phyloP scores from a whole-genome alignment of 2,113 vertebrate genomes.

The Anarhynchus alexandrinus region DNA sequence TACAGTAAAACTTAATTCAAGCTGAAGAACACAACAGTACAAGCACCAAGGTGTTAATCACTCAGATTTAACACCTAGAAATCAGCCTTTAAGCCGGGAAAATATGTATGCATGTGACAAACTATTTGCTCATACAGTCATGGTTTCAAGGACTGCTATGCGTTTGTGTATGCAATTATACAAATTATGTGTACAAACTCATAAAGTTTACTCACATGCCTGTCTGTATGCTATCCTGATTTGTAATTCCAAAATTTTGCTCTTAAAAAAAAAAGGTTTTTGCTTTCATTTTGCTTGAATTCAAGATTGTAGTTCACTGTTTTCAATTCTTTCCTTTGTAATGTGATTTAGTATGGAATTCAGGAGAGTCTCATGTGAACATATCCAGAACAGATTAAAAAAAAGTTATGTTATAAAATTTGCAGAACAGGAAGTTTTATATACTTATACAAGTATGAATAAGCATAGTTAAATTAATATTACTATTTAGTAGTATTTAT shows the following conservation, averaged over 20 bases:
- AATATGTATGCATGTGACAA: neutral
- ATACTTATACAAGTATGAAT: neutral
- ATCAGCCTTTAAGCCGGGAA: neutral
- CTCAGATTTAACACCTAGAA: neutral
- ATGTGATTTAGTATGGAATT: neutral
- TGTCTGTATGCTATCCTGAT: neutral
- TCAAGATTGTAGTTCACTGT: neutral
- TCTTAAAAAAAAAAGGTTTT: neutral
- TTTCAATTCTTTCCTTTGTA: neutral
- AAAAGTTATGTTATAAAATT: neutral
- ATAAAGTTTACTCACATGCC: neutral
- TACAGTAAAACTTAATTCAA: neutral
- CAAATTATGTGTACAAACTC: neutral
- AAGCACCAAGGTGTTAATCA: neutral
- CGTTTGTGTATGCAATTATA: neutral
- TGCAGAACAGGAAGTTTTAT: neutral
- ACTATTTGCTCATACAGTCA: neutral
- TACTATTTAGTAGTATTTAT: neutral
- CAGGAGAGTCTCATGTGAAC: accelerated
- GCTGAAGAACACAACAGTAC: neutral
- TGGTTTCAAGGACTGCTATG: neutral
- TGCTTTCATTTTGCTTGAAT: neutral
- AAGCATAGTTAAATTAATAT: neutral
- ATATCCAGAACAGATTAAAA: neutral
- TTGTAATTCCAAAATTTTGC: neutral